Conservation (phyloP, 2,113 vertebrate genomes). For the Psilopogon haemacephalus region DNA sequence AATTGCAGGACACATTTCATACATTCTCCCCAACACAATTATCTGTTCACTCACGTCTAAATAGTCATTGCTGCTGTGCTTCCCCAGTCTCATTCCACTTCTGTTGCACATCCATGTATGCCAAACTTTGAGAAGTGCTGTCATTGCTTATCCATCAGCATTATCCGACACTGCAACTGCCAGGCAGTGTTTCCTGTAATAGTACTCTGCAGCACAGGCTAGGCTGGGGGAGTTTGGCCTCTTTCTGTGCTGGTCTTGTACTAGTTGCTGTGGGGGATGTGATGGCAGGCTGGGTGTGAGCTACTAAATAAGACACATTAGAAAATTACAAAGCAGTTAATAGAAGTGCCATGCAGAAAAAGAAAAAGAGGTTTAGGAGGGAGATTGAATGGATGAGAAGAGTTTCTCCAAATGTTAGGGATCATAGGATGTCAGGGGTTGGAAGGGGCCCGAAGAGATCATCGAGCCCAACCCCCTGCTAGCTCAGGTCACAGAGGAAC, state of each 20-base stretch:
- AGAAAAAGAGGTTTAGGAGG: not conserved
- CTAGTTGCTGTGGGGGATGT: not conserved
- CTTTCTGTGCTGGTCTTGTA: not conserved
- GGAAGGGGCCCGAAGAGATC: too few species aligned
- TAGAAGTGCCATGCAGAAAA: not conserved
- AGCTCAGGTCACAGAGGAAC: too few species aligned
- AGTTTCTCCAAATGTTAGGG: rapidly evolving
- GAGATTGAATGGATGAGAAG: not conserved
- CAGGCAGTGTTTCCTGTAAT: not conserved
- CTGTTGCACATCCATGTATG: rapidly evolving
- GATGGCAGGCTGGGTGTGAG: not conserved
- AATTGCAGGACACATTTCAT: not conserved
- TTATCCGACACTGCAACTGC: not conserved
- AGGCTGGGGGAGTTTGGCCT: not conserved
- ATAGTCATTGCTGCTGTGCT: not conserved
- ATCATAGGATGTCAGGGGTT: too few species aligned
- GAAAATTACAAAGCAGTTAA: rapidly evolving
- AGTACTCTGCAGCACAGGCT: not conserved
- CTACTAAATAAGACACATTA: rapidly evolving
- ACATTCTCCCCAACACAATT: not conserved
- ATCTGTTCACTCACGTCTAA: not conserved
- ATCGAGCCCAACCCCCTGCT: too few species aligned
- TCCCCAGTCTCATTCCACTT: not conserved
- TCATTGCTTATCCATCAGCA: not conserved
- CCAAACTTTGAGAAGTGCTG: not conserved